phyloP scores from a whole-genome alignment of 2,888 invertebrate species.

The Cancer borealis region DNA sequence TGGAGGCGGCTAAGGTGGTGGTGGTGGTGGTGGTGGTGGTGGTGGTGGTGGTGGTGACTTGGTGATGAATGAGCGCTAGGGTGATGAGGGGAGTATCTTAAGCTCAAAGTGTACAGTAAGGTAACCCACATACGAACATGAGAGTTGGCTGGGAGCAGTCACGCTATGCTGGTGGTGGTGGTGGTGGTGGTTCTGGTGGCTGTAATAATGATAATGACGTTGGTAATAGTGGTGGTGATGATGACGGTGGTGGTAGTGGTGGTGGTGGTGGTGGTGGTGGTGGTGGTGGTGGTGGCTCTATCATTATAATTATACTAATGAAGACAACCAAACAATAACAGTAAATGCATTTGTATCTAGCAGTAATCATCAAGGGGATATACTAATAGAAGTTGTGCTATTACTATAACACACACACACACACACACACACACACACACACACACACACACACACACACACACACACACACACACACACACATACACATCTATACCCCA shows the following conservation, averaged over 20 bases:
- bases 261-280: background rate
- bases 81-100: background rate
- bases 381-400: background rate
- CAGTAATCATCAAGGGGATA: slow-evolving; percentile 12
- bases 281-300: background rate
- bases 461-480: slow-evolving; percentile 36
- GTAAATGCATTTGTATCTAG: slow-evolving; percentile 18
- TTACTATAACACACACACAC: slow-evolving; percentile 10
- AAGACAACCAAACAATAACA: slow-evolving; percentile 1
- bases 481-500: background rate
- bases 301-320: background rate
- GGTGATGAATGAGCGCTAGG: background rate
- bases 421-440: background rate
- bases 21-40: background rate
- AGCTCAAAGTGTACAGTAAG: background rate
- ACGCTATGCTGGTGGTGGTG: background rate
- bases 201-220: background rate
- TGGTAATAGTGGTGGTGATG: background rate
- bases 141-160: background rate
- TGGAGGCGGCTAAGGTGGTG: background rate
- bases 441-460: slow-evolving; percentile 39
- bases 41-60: slow-evolving; percentile 1
- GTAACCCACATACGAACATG: background rate
- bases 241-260: background rate
- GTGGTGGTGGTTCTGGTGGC: background rate